These are phyloP conservation scores for Halocaridina rubra DNA, from an alignment of 2,888 invertebrate species.

Conservation along the genomic window DNA sequence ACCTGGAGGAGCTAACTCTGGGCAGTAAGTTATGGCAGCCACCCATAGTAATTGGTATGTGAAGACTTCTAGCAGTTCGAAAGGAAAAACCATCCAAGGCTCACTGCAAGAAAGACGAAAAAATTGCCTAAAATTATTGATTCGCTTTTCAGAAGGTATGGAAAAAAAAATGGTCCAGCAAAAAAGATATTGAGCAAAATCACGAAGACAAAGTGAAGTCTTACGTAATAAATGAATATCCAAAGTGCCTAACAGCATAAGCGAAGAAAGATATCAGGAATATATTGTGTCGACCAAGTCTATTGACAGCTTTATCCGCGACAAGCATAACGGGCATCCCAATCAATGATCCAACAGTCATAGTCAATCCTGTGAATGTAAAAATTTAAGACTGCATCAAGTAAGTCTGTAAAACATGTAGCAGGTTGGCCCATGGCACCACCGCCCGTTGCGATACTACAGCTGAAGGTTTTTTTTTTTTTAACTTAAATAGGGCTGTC, in stretches of 20 bases:
- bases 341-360: conserved; percentile 85
- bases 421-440: no score
- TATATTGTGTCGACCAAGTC: conserved; percentile 85
- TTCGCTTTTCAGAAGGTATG: no score
- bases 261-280: conserved; percentile 87
- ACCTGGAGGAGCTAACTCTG: conserved; percentile 78
- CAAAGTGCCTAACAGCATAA: conserved; percentile 77
- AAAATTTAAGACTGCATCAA: no score
- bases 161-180: conserved; percentile 52
- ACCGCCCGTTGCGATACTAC: no score
- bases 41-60: conserved; percentile 92
- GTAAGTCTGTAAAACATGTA: no score
- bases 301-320: conserved; percentile 83
- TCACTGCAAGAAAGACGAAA: conserved; percentile 72
- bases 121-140: no score
- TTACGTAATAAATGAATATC: conserved; percentile 84
- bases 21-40: conserved; percentile 88
- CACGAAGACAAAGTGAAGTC: conserved; percentile 67
- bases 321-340: conserved; percentile 87
- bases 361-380: conserved; percentile 82
- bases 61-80: conserved; percentile 86
- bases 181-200: background rate
- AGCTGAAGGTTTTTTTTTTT: no score
- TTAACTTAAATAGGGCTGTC: no score
- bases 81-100: conserved; percentile 90